A percentile compares a stretch with the other conserved stretches of the same genome.
These are phyloP conservation scores for Tenodera sinensis DNA, from an alignment of 2,888 invertebrate species.

Conservation along the genomic window DNA sequence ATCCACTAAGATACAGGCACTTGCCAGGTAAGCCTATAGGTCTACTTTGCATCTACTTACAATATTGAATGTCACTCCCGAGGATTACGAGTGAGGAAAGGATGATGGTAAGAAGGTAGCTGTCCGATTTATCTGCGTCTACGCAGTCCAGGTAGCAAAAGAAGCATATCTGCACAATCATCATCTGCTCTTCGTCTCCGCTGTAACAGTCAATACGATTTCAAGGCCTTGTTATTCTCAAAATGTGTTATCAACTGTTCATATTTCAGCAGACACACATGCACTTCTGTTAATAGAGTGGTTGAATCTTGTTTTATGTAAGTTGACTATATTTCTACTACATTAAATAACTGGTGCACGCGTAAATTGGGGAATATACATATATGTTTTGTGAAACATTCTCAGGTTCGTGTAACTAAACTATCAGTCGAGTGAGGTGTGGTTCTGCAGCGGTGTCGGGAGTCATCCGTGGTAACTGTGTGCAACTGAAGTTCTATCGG, in stretches of 20 bases:
- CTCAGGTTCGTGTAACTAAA: too few relatives aligned
- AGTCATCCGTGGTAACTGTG: too few relatives aligned
- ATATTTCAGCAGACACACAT: not conserved
- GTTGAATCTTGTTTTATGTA: too few relatives aligned
- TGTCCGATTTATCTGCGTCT: not conserved
- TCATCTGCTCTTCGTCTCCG: not conserved
- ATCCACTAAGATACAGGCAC: not conserved
- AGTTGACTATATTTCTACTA: too few relatives aligned
- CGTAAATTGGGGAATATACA: too few relatives aligned
- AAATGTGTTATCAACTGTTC: not conserved
- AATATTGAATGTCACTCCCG: slow-evolving; percentile 20
- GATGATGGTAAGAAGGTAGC: not conserved
- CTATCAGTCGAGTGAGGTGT: too few relatives aligned
- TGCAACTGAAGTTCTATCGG: too few relatives aligned
- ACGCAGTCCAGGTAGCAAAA: not conserved
- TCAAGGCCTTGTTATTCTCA: not conserved
- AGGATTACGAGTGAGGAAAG: not conserved
- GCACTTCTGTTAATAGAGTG: too few relatives aligned
- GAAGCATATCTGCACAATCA: not conserved
- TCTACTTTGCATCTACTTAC: slow-evolving; percentile 23
- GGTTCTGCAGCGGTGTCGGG: too few relatives aligned
- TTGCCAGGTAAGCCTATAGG: not conserved
- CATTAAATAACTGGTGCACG: too few relatives aligned
- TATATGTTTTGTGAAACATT: too few relatives aligned
- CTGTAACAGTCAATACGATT: not conserved